phyloP scores from a whole-genome alignment of 2,888 invertebrate genomes.

The Agrenia bidenticulata region DNA sequence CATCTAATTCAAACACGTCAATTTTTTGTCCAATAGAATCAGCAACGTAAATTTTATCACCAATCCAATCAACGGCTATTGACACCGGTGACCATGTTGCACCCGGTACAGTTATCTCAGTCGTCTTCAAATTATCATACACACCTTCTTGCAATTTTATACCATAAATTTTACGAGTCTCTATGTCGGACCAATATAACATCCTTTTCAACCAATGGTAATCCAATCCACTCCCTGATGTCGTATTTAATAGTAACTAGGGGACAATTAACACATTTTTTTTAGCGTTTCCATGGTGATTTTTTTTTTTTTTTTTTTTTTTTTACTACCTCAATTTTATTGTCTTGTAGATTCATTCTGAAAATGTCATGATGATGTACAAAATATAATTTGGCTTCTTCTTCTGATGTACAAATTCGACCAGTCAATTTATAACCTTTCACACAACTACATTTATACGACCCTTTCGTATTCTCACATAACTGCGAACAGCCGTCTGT shows the following conservation, averaged over 20 bases:
- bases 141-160: slow-evolving; percentile 25
- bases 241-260: slow-evolving; percentile 71
- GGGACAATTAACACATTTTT: too few species aligned
- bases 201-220: slow-evolving; percentile 75
- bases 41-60: slow-evolving; percentile 91
- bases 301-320: too few species aligned
- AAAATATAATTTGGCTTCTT: slow-evolving; percentile 61
- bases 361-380: slow-evolving; percentile 72
- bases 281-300: too few species aligned
- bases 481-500: slow-evolving; percentile 97
- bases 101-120: slow-evolving; percentile 35
- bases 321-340: slow-evolving; percentile 56
- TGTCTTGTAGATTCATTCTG: slow-evolving; percentile 68
- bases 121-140: slow-evolving; percentile 19
- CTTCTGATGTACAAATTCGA: slow-evolving; percentile 64
- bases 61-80: slow-evolving; percentile 95
- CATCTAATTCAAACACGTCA: slow-evolving; percentile 87
- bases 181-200: slow-evolving; percentile 86
- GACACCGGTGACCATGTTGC: slow-evolving; percentile 83
- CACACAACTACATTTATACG: slow-evolving; percentile 81
- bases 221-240: slow-evolving; percentile 81
- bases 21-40: slow-evolving; percentile 91
- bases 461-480: slow-evolving; percentile 81
- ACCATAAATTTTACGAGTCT: slow-evolving; percentile 62
- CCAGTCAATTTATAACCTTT: slow-evolving; percentile 68